Evolutionary conservation across 2,797 vertebrate genomes (phyloP).

Genomic region (Anguilla pacifica): DNA sequence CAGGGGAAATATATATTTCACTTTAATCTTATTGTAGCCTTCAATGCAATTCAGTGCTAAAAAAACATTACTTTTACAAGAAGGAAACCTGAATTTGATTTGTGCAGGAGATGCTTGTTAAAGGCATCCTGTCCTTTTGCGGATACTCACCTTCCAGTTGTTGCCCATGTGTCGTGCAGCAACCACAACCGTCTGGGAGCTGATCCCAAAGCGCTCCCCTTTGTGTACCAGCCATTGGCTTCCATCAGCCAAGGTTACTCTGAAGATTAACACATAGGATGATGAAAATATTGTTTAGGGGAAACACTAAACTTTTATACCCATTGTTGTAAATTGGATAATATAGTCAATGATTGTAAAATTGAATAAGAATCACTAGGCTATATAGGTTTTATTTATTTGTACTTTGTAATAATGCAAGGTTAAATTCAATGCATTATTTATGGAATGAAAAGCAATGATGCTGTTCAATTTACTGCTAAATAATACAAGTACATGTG

Average conservation of each 20-base stretch:
- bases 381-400: background rate
- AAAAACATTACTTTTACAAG: too few relatives aligned
- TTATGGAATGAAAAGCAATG: background rate
- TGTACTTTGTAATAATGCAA: background rate
- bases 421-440: background rate
- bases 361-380: background rate
- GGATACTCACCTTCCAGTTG: constrained; percentile 53
- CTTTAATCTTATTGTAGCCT: too few relatives aligned
- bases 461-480: background rate
- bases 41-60: too few relatives aligned
- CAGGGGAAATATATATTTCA: too few relatives aligned
- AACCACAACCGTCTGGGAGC: constrained; percentile 62
- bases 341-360: too few relatives aligned
- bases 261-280: constrained; percentile 38
- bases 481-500: background rate
- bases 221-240: constrained; percentile 64
- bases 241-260: constrained; percentile 57
- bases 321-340: background rate
- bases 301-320: background rate
- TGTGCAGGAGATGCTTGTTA: background rate
- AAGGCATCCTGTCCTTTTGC: background rate
- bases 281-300: background rate
- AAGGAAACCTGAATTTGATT: too few relatives aligned
- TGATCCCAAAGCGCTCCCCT: constrained; percentile 48
- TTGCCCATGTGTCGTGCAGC: constrained; percentile 54